Conservation (phyloP, 2,888 invertebrate genomes). For the Netelia fuscicornis region DNA sequence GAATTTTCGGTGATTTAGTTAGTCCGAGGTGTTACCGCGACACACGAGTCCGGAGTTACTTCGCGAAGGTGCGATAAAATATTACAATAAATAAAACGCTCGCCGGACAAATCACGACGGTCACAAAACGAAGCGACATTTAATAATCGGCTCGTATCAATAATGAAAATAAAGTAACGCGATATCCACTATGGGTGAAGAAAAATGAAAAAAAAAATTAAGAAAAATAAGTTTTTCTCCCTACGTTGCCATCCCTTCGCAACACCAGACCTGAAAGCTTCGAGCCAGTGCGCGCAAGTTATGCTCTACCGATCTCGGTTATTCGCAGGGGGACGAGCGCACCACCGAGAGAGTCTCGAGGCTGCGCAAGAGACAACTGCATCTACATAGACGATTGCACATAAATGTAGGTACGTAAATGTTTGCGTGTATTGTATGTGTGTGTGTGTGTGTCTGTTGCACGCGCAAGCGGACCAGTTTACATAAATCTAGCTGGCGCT, state of each 20-base stretch:
- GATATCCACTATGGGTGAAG: not conserved
- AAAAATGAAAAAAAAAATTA: not conserved
- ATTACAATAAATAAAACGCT: constrained; percentile 31
- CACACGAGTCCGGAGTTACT: not conserved
- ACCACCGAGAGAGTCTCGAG: not conserved
- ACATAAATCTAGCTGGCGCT: constrained; percentile 70
- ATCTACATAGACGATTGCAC: not conserved
- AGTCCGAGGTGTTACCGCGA: constrained; percentile 11
- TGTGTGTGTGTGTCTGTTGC: constrained; percentile 30
- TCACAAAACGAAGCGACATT: too few relatives aligned
- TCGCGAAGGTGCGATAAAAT: constrained; percentile 37
- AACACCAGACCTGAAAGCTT: not conserved
- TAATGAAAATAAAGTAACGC: not conserved
- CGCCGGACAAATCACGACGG: constrained; percentile 23
- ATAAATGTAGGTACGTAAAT: not conserved
- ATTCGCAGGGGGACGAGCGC: not conserved
- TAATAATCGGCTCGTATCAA: too few relatives aligned
- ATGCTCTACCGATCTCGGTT: not conserved
- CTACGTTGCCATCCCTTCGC: not conserved
- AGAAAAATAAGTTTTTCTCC: not conserved
- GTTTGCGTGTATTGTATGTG: not conserved
- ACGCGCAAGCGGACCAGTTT: constrained; percentile 68
- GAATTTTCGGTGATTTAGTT: not conserved
- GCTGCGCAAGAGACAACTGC: constrained; percentile 2
- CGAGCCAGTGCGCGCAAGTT: not conserved